These are phyloP conservation scores for Trachelus iudaicus DNA, from an alignment of 2,888 invertebrate species.

Conservation along the genomic window DNA sequence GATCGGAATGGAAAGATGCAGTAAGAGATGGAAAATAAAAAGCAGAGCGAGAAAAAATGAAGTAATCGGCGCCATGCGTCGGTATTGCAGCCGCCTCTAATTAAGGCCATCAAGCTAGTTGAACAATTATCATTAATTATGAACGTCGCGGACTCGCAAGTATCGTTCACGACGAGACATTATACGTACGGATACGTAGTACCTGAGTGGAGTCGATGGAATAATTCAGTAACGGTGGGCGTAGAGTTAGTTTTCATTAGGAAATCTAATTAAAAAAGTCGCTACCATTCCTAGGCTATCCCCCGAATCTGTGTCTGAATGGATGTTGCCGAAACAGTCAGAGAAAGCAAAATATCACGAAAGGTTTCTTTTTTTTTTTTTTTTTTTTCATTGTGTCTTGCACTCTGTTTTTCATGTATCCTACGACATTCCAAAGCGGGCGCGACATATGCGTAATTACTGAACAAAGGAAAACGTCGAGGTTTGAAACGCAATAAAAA, in stretches of 20 bases:
- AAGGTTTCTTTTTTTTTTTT: not conserved
- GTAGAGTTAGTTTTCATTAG: not conserved
- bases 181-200: not conserved
- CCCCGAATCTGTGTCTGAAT: not conserved
- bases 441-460: constrained; percentile 24
- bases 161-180: not conserved
- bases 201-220: not conserved
- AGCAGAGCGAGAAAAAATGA: not conserved
- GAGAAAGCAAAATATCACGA: not conserved
- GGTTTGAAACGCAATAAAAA: constrained; percentile 20
- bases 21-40: not conserved
- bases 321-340: not conserved
- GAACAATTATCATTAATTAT: constrained; percentile 55
- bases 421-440: not conserved
- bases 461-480: constrained; percentile 35
- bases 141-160: constrained; percentile 26
- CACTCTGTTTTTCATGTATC: not conserved
- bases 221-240: not conserved
- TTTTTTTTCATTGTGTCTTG: not conserved
- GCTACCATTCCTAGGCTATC: not conserved
- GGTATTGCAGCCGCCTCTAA: constrained; percentile 45
- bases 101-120: constrained; percentile 54
- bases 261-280: not conserved
- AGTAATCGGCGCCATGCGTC: constrained; percentile 13
- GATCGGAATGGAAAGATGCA: not conserved